These are phyloP conservation scores for Lepeophtheirus salmonis DNA, from an alignment of 1,140 invertebrate genomes.

Conservation along the genomic window DNA sequence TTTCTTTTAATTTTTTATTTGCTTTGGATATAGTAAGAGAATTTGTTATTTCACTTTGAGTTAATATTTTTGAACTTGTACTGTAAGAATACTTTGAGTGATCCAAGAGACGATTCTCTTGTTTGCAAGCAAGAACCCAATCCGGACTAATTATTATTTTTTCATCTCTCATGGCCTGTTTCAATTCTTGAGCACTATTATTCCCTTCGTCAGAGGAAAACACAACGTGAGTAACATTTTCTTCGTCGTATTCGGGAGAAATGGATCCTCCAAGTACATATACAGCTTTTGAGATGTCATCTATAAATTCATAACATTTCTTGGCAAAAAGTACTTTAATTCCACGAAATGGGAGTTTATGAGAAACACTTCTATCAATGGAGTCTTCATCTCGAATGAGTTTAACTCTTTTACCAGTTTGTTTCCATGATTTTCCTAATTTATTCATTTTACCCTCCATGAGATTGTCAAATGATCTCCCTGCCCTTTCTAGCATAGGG, in stretches of 20 bases:
- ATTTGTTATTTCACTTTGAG: no score
- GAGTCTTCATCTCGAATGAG: background rate
- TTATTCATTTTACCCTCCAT: slow-evolving; percentile 1
- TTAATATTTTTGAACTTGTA: no score
- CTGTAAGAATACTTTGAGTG: slow-evolving; percentile 31
- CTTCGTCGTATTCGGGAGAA: background rate
- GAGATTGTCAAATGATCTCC: background rate
- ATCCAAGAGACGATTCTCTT: slow-evolving; percentile 27
- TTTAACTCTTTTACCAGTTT: background rate
- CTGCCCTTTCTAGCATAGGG: background rate
- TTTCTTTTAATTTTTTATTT: no score
- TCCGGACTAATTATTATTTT: slow-evolving; percentile 31
- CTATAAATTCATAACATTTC: background rate
- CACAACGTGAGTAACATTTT: slow-evolving; percentile 31
- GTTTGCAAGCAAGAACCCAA: slow-evolving; percentile 30
- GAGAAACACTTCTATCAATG: no score
- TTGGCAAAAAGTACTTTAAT: background rate
- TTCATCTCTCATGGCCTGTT: slow-evolving; percentile 27
- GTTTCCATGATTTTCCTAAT: background rate
- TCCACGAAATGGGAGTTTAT: background rate
- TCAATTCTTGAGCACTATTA: slow-evolving; percentile 30
- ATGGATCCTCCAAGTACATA: background rate
- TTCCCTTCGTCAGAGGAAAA: slow-evolving; percentile 29
- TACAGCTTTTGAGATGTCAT: background rate
- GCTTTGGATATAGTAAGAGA: no score